A percentile compares a stretch with the other conserved stretches of the same genome.
Conservation (phyloP, 2,113 vertebrate genomes). For the Gymnarchus niloticus region DNA sequence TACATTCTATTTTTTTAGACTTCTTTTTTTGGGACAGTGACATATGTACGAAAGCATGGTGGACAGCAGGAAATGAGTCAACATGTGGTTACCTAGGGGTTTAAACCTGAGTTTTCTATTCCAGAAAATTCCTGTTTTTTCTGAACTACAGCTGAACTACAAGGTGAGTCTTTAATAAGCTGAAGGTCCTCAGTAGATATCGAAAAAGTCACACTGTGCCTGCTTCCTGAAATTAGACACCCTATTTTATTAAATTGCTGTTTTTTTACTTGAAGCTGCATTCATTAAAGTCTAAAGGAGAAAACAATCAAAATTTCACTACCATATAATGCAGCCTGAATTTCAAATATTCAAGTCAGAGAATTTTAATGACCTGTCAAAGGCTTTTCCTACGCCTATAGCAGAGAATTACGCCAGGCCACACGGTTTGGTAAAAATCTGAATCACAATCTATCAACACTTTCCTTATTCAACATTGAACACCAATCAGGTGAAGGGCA, state of each 20-base stretch:
- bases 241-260: no score
- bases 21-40: neutral
- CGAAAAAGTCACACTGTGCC: neutral
- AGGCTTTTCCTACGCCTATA: neutral
- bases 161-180: neutral
- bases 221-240: neutral
- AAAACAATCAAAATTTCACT: neutral
- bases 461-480: neutral
- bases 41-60: neutral
- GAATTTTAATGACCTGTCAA: neutral
- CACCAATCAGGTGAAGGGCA: neutral
- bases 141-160: slow-evolving; percentile 26
- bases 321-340: neutral
- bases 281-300: neutral
- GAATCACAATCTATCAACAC: neutral
- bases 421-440: neutral
- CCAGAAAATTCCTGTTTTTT: slow-evolving; percentile 35
- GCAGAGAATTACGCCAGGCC: neutral
- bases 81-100: slow-evolving; percentile 36
- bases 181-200: neutral
- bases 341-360: neutral
- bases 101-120: slow-evolving; percentile 61
- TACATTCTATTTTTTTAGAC: neutral
- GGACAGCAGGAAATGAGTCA: neutral
- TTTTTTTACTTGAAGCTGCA: neutral